Evolutionary conservation across 2,888 invertebrate genomes (phyloP).

Genomic region (Sylvicola cinctus): DNA sequence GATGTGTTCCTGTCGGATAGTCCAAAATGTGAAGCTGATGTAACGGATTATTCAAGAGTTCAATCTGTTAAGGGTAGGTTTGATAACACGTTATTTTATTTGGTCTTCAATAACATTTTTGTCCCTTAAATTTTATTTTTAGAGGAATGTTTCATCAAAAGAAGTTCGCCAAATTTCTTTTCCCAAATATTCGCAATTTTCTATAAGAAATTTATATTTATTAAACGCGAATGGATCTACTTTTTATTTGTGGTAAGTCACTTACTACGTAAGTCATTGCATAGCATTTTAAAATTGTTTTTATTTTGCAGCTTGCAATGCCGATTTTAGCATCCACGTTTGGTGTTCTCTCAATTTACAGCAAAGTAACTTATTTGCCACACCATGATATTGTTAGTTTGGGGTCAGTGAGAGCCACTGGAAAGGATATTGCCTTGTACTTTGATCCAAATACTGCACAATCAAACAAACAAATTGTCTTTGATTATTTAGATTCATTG

Average conservation of each 20-base stretch:
- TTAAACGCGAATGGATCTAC: slow-evolving; percentile 15
- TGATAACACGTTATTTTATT: too few relatives aligned
- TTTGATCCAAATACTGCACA: too few relatives aligned
- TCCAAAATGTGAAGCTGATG: too few relatives aligned
- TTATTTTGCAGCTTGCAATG: slow-evolving; percentile 12
- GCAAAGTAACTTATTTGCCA: slow-evolving; percentile 10
- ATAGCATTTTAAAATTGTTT: neutral
- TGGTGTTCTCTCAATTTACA: slow-evolving; percentile 15
- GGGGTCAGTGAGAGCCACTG: too few relatives aligned
- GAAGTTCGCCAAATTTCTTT: slow-evolving; percentile 7
- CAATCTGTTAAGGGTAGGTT: too few relatives aligned
- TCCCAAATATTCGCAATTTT: slow-evolving; percentile 18
- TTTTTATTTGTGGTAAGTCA: slow-evolving; percentile 3
- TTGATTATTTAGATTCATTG: too few relatives aligned
- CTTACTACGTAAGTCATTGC: neutral
- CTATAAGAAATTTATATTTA: slow-evolving; percentile 20
- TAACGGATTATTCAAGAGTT: too few relatives aligned
- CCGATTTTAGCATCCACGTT: slow-evolving; percentile 13
- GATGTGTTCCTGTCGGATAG: slow-evolving; percentile 69
- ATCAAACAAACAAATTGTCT: too few relatives aligned
- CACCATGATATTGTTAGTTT: too few relatives aligned
- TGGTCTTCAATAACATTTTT: too few relatives aligned
- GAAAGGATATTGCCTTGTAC: too few relatives aligned
- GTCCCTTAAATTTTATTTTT: too few relatives aligned
- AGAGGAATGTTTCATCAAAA: slow-evolving; percentile 6